phyloP scores from a whole-genome alignment of 92 coral and sea anemone species.

The Epizoanthus ramosus region DNA sequence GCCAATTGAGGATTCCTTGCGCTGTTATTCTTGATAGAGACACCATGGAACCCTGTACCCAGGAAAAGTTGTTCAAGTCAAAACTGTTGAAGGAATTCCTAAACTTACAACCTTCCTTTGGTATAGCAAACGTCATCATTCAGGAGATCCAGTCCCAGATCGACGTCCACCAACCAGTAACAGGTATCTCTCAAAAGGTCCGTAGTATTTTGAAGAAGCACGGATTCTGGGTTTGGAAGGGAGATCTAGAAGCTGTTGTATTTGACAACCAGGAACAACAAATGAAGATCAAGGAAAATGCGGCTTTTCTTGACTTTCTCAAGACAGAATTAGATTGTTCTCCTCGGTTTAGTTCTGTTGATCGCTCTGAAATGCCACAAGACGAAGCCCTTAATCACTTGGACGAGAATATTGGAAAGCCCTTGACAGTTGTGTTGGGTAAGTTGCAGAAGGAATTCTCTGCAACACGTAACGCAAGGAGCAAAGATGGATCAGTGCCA shows the following conservation, averaged over 20 bases:
- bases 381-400: neutral
- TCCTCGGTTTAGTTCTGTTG: neutral
- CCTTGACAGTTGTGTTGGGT: neutral
- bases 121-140: neutral
- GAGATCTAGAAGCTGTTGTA: conserved; percentile 19
- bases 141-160: neutral
- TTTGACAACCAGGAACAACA: neutral
- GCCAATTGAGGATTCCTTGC: conserved; percentile 24
- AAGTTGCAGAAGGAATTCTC: neutral
- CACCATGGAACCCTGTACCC: neutral
- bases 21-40: conserved; percentile 32
- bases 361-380: neutral
- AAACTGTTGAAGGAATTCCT: neutral
- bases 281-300: neutral
- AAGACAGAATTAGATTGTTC: neutral
- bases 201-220: conserved; percentile 11
- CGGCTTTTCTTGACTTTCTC: neutral
- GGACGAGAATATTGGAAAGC: neutral
- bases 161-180: neutral
- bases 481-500: neutral
- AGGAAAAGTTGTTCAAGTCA: conserved; percentile 5
- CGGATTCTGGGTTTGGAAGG: conserved; percentile 31
- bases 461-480: neutral
- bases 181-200: neutral
- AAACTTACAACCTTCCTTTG: neutral